phyloP scores from a whole-genome alignment of 2,888 invertebrate genomes.

The Plusia festucae region DNA sequence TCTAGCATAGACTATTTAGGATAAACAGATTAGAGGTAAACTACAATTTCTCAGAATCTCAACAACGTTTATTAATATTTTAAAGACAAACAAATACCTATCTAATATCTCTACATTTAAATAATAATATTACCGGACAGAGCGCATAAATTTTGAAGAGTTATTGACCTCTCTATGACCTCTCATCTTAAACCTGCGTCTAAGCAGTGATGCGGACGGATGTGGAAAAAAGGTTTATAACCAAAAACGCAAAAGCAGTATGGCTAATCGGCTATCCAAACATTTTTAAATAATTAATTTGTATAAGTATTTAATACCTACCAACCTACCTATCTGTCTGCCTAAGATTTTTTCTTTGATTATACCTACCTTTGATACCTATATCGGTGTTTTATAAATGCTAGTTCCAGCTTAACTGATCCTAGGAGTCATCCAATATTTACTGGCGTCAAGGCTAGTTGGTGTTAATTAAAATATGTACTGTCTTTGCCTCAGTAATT shows the following conservation, averaged over 20 bases:
- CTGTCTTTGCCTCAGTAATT: slow-evolving; percentile 69
- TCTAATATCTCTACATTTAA: neutral
- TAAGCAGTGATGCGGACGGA: neutral
- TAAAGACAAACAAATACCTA: too few relatives aligned
- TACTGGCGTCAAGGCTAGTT: slow-evolving; percentile 56
- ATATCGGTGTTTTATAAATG: too few relatives aligned
- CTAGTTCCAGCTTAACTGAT: slow-evolving; percentile 37
- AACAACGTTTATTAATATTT: too few relatives aligned
- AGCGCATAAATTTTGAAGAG: neutral
- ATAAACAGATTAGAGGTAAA: neutral
- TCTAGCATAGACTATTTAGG: neutral
- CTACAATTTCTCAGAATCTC: too few relatives aligned
- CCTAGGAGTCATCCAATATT: slow-evolving; percentile 55
- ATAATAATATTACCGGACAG: neutral
- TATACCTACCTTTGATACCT: too few relatives aligned
- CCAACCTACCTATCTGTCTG: too few relatives aligned
- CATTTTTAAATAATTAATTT: too few relatives aligned
- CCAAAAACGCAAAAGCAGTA: too few relatives aligned
- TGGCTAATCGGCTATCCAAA: too few relatives aligned
- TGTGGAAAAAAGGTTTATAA: neutral
- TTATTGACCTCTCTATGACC: slow-evolving; percentile 1
- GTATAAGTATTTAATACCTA: too few relatives aligned
- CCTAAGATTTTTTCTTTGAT: too few relatives aligned
- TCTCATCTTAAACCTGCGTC: neutral
- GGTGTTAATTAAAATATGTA: slow-evolving; percentile 72